Percentiles rank a stretch among this genome's conserved stretches.
Conservation (phyloP, 2,888 invertebrate species). For the Nineta flava region DNA sequence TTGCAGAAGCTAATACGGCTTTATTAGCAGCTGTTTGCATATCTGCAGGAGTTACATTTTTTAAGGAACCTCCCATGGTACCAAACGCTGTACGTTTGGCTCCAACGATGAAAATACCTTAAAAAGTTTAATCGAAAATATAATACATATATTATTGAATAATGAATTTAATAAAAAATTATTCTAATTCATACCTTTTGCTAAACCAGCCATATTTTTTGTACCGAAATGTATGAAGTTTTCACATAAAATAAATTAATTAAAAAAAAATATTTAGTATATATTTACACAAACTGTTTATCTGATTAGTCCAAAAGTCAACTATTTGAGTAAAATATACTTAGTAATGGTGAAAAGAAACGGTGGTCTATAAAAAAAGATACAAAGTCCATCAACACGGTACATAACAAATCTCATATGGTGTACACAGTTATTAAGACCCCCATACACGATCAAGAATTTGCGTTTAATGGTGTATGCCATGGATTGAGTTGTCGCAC, state of each 20-base stretch:
- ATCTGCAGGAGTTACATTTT: conserved; percentile 55
- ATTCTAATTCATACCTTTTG: neutral
- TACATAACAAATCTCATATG: no score
- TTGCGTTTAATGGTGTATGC: no score
- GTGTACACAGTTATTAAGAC: no score
- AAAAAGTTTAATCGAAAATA: neutral
- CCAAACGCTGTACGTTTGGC: conserved; percentile 97
- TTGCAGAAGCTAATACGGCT: conserved; percentile 62
- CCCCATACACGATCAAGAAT: no score
- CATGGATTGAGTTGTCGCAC: no score
- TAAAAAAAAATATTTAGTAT: neutral
- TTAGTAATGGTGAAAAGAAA: no score
- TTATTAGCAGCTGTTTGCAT: conserved; percentile 67
- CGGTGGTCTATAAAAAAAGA: no score
- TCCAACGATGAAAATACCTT: conserved; percentile 81
- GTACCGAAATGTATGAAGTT: neutral
- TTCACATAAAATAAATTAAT: neutral
- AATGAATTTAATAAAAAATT: neutral
- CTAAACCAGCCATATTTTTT: neutral
- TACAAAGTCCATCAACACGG: no score
- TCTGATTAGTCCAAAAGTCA: no score
- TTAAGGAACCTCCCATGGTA: conserved; percentile 76
- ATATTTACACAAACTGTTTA: no score
- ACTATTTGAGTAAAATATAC: no score
- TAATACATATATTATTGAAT: neutral